phyloP scores from a whole-genome alignment of 2,797 vertebrate species.

The Myripristis murdjan region DNA sequence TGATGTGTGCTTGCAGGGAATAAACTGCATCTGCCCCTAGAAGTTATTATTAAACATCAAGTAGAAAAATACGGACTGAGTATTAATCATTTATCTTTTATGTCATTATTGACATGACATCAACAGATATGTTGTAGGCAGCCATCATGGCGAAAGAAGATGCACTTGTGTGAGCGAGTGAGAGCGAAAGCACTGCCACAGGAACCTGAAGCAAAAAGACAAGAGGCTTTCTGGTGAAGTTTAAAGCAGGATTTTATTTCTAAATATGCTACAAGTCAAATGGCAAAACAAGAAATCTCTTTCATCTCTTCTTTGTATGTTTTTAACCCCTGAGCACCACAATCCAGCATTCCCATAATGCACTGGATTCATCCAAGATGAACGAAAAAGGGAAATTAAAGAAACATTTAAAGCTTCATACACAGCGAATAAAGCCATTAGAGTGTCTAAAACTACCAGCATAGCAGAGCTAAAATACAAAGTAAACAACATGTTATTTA shows the following conservation, averaged over 20 bases:
- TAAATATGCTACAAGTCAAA: constrained; percentile 82
- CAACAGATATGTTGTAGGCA: too few relatives aligned
- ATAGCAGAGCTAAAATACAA: constrained; percentile 82
- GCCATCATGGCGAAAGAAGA: too few relatives aligned
- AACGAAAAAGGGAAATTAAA: constrained; percentile 74
- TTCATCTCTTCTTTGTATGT: constrained; percentile 71
- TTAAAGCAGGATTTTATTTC: constrained; percentile 85
- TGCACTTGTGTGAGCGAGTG: background rate
- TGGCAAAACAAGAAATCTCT: constrained; percentile 78
- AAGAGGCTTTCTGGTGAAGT: constrained; percentile 46
- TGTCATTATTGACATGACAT: too few relatives aligned
- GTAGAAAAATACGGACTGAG: too few relatives aligned
- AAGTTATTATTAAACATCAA: too few relatives aligned
- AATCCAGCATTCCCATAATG: constrained; percentile 85
- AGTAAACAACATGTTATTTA: constrained; percentile 79
- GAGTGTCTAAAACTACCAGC: constrained; percentile 82
- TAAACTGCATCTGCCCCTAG: too few relatives aligned
- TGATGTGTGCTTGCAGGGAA: too few relatives aligned
- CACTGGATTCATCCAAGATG: constrained; percentile 85
- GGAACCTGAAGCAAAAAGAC: constrained; percentile 18
- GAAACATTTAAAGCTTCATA: constrained; percentile 77
- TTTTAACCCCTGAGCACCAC: constrained; percentile 89
- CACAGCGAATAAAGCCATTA: constrained; percentile 73
- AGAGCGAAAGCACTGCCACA: background rate
- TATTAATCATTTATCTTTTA: too few relatives aligned